Evolutionary conservation across 2,888 invertebrate genomes (phyloP), one percentile per base, ranked within the genome.

Genomic region (Kryphioiulus occultus): DNA sequence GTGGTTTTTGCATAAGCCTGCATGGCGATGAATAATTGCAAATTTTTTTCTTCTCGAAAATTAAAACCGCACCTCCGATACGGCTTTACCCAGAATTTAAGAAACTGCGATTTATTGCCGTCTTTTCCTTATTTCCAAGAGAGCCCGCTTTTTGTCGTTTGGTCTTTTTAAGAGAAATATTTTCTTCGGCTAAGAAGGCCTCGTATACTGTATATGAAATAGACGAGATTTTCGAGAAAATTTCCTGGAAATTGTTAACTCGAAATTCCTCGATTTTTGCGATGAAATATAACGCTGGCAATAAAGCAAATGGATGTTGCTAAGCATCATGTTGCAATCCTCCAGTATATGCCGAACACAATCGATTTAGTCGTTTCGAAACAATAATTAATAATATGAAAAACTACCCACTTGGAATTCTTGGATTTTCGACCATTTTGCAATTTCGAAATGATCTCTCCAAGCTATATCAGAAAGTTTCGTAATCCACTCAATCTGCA

Each of bases 61-160:
- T 68, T 68, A 68, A 68, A 68, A 68, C 68, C 68, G 68, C 68
- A 68, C 68, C 68, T 68, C 68, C 4, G 26, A 68, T 68, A 68
- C 68, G 68, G 68, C 68, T 22, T 68, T 68, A 68, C 68, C 68
- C 68, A n/a, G n/a, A n/a, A n/a, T n/a, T n/a, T n/a, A n/a, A 68
- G 68, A 68, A 68, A 68, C 22, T n/a, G 68, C 26, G 68, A 68
- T 68, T 68, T 68, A 68, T 68, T 68, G 68, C 68, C n/a, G 68
- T 68, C 68, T 68, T 68, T 68, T 68, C 68, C 68, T 68, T 68
- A 68, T 68, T 68, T 68, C 68, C 68, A 68, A 68, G 68, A 68
- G 68, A 68, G 68, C 22, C 68, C 26, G 68, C 68, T 68, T 68
- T 68, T 68, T 68, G 68, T n/a, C 68, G 26, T 68, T 68, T 68